A percentile compares a stretch with the other conserved stretches of the same genome.
phyloP scores from a whole-genome alignment of 2,113 vertebrate genomes.

The Indicator maculatus region DNA sequence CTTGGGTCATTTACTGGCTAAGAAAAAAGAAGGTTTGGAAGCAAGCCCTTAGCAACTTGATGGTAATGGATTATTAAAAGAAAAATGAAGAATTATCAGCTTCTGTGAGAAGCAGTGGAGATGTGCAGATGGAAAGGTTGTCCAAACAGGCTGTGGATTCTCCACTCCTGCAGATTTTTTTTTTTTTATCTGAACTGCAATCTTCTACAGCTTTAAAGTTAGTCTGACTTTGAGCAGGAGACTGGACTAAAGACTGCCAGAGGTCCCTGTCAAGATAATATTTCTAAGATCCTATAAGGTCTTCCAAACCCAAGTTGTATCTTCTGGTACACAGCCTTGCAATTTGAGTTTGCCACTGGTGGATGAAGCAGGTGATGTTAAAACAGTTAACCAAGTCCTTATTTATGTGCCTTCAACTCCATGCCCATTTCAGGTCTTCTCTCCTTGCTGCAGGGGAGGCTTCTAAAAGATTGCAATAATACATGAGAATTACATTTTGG shows the following conservation, averaged over 20 bases:
- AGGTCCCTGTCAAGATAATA: background rate
- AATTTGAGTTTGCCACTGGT: background rate
- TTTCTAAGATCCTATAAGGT: background rate
- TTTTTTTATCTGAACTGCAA: background rate
- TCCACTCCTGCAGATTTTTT: background rate
- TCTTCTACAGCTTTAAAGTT: background rate
- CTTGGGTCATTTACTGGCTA: background rate
- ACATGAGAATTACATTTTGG: background rate
- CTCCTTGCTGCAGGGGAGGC: background rate
- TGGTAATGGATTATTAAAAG: background rate
- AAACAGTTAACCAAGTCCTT: background rate
- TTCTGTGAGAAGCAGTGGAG: background rate
- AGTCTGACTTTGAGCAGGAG: background rate
- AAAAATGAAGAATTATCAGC: background rate
- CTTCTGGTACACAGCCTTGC: background rate
- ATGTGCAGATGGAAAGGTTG: background rate
- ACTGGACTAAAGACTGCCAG: background rate
- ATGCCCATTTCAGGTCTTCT: background rate
- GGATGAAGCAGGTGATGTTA: background rate
- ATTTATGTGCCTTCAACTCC: background rate
- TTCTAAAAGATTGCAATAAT: background rate
- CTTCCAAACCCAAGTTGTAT: background rate
- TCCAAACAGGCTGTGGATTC: background rate
- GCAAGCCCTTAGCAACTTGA: background rate
- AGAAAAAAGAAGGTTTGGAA: background rate